phyloP scores from a whole-genome alignment of 2,888 invertebrate genomes.

The Lacanobia wlatinum region DNA sequence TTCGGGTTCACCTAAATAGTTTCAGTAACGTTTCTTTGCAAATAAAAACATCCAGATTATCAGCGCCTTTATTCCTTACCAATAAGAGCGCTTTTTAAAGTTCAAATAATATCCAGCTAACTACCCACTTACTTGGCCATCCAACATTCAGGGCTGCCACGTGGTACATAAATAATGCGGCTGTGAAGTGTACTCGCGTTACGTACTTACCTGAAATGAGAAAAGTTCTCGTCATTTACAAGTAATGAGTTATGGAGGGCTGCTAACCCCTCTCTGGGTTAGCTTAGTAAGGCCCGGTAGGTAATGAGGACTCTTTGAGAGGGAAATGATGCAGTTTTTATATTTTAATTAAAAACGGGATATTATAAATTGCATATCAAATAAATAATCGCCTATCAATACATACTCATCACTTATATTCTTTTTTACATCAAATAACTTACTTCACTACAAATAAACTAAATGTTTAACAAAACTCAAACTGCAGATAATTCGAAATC shows the following conservation, averaged over 20 bases:
- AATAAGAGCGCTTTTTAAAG: not conserved
- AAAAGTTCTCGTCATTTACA: constrained; percentile 59
- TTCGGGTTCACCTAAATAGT: no score
- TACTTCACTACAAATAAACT: no score
- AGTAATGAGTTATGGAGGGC: constrained; percentile 35
- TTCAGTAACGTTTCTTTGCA: no score
- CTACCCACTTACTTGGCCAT: constrained; percentile 41
- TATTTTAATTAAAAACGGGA: no score
- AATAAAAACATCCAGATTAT: no score
- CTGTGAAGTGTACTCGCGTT: constrained; percentile 6
- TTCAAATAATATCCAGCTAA: not conserved
- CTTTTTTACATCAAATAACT: no score
- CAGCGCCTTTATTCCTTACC: no score
- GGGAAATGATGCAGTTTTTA: not conserved
- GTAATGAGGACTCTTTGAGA: constrained; percentile 12
- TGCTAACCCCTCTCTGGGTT: constrained; percentile 13
- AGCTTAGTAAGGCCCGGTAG: constrained; percentile 3
- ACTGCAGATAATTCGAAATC: no score
- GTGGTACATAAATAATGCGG: constrained; percentile 57
- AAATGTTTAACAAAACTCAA: no score
- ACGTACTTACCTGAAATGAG: constrained; percentile 70
- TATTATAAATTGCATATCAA: no score
- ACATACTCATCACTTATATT: no score
- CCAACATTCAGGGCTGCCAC: constrained; percentile 17
- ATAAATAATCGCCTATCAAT: no score